A percentile compares a stretch with the other conserved stretches of the same genome.
These are phyloP conservation scores for Clistopyga incitator DNA, from an alignment of 2,888 invertebrate species.

Conservation along the genomic window DNA sequence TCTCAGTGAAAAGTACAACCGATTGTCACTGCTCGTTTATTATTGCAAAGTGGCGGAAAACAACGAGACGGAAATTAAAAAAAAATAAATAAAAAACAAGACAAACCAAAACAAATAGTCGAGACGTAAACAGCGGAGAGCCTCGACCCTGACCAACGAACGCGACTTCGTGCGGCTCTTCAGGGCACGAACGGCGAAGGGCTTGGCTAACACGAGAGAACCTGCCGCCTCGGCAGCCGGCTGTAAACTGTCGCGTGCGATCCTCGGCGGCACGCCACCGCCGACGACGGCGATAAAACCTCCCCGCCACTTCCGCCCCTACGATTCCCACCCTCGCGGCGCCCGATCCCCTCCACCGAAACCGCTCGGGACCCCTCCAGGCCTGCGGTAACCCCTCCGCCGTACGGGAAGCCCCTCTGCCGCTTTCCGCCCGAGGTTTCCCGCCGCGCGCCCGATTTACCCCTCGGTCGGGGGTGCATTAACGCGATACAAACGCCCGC, in stretches of 20 bases:
- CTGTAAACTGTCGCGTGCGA: conserved; percentile 83
- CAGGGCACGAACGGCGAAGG: not conserved
- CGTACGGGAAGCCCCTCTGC: conserved; percentile 62
- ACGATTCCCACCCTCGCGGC: conserved; percentile 50
- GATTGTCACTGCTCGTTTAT: not conserved
- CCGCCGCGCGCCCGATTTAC: conserved; percentile 70
- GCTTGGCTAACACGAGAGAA: conserved; percentile 67
- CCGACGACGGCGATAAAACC: conserved; percentile 73
- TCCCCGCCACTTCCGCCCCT: conserved; percentile 67
- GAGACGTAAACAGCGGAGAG: conserved; percentile 26
- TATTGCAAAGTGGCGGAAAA: not conserved
- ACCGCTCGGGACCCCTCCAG: not conserved
- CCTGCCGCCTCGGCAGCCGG: conserved; percentile 78
- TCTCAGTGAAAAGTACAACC: not conserved
- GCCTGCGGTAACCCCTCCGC: conserved; percentile 41
- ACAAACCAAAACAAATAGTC: too few species aligned
- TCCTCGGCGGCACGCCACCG: conserved; percentile 80
- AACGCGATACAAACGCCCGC: conserved; percentile 71
- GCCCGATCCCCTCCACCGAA: conserved; percentile 34
- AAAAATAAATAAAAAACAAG: too few species aligned
- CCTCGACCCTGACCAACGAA: not conserved
- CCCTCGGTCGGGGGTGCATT: conserved; percentile 73
- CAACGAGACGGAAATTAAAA: conserved; percentile 23
- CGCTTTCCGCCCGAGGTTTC: conserved; percentile 45
- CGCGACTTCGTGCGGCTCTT: not conserved